Conservation (phyloP, 2,113 vertebrate species). For the Larimichthys polyactis region DNA sequence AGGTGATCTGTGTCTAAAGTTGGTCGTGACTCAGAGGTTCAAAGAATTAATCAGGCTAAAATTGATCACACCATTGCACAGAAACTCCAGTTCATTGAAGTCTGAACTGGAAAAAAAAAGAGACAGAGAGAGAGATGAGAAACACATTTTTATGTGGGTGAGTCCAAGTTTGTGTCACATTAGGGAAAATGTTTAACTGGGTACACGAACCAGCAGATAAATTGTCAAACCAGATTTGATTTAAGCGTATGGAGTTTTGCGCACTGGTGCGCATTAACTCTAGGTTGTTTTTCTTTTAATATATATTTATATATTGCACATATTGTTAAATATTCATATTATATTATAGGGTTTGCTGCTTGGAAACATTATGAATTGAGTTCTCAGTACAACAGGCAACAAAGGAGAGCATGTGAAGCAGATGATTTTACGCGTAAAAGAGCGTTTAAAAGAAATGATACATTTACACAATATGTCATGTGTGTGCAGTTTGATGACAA, state of each 20-base stretch:
- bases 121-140: not conserved
- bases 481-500: not conserved
- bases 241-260: not conserved
- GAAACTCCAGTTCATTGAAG: not conserved
- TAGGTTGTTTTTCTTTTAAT: not conserved
- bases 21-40: slow-evolving; percentile 20
- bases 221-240: not conserved
- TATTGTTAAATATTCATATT: not conserved
- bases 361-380: not conserved
- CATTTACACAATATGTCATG: not conserved
- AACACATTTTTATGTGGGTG: slow-evolving; percentile 14
- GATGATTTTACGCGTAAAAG: not conserved
- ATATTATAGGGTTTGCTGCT: not conserved
- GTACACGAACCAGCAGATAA: not conserved
- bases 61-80: slow-evolving; percentile 2
- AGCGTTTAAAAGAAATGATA: not conserved
- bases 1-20: not conserved
- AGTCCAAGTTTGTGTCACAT: slow-evolving; percentile 17
- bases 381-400: not conserved
- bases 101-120: not conserved
- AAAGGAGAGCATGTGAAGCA: not conserved
- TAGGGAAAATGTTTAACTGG: not conserved
- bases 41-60: not conserved
- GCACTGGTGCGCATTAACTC: not conserved
- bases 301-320: not conserved